phyloP scores from a whole-genome alignment of 2,113 vertebrate genomes.

The Amazona vittata region DNA sequence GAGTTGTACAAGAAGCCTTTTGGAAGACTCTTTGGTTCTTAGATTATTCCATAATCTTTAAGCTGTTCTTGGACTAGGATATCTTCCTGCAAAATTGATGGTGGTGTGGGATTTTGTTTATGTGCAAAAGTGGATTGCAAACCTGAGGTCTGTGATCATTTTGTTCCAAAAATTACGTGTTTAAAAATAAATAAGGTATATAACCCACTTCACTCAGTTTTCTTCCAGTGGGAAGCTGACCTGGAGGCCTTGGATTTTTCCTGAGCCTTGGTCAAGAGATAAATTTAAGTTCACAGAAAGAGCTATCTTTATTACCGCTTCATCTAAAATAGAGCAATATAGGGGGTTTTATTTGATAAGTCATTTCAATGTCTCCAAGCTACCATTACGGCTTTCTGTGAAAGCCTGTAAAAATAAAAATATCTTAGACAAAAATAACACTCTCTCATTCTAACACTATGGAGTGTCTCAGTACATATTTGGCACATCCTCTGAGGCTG shows the following conservation, averaged over 20 bases:
- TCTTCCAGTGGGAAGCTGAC: not conserved
- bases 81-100: not conserved
- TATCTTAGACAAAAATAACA: slow-evolving; percentile 36
- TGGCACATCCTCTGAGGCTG: slow-evolving; percentile 21
- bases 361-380: not conserved
- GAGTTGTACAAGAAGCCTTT: not conserved
- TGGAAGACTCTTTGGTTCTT: not conserved
- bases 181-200: not conserved
- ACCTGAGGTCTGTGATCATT: not conserved
- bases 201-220: not conserved
- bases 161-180: not conserved
- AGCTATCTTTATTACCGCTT: not conserved
- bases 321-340: not conserved
- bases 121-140: not conserved
- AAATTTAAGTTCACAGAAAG: not conserved
- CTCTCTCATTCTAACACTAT: not conserved
- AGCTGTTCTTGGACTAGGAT: not conserved
- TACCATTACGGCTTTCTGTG: slow-evolving; percentile 13
- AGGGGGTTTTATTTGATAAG: not conserved
- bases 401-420: slow-evolving; percentile 51
- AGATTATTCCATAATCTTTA: not conserved
- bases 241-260: not conserved
- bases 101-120: not conserved
- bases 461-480: not conserved
- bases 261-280: not conserved